A percentile compares a stretch with the other conserved stretches of the same genome.
Evolutionary conservation across 2,113 vertebrate genomes (phyloP).

Genomic region (Cochlearius cochlearius): DNA sequence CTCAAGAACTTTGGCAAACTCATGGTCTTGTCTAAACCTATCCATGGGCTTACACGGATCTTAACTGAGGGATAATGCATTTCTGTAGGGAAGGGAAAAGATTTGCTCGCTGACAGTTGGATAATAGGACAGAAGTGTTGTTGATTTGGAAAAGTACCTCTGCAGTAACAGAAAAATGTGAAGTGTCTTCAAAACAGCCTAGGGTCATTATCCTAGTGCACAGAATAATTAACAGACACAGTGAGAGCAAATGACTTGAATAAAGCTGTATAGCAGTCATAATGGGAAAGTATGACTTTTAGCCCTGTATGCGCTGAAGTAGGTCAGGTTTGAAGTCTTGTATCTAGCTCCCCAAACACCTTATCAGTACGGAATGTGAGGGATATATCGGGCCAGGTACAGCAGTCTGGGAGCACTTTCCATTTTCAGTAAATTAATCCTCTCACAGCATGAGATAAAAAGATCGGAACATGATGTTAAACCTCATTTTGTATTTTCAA

Average conservation of each 20-base stretch:
- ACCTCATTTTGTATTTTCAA: constrained; percentile 59
- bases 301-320: background rate
- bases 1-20: background rate
- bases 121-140: background rate
- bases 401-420: constrained; percentile 16
- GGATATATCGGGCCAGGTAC: background rate
- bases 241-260: background rate
- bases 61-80: background rate
- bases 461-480: constrained; percentile 50
- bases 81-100: background rate
- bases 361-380: background rate
- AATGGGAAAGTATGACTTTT: background rate
- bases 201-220: background rate
- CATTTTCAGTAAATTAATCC: constrained; percentile 54
- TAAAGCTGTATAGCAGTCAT: background rate
- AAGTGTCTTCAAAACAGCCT: background rate
- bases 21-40: background rate
- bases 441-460: constrained; percentile 46
- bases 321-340: background rate
- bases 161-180: background rate
- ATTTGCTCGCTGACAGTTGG: background rate
- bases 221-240: background rate
- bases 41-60: background rate
- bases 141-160: background rate
- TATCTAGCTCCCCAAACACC: background rate